These are phyloP conservation scores for Pantelozetes paolii DNA, from an alignment of 2,888 invertebrate genomes.

Conservation along the genomic window DNA sequence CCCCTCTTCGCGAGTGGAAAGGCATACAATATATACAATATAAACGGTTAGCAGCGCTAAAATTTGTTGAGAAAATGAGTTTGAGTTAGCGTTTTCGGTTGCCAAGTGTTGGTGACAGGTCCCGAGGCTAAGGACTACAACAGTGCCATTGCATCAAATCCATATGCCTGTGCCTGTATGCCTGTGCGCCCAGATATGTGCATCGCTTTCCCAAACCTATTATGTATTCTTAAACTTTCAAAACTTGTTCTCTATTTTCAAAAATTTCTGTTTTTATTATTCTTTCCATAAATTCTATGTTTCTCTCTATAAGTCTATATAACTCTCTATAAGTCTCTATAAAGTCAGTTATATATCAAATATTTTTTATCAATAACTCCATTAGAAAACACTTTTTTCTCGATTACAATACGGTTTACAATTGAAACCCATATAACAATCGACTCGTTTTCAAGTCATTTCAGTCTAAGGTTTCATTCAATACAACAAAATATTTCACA, in stretches of 20 bases:
- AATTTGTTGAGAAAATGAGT: constrained; percentile 34
- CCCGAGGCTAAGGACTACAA: constrained; percentile 33
- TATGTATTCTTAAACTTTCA: constrained; percentile 19
- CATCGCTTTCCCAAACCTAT: neutral
- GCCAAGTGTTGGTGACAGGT: constrained; percentile 29
- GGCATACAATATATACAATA: constrained; percentile 14
- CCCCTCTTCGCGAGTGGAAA: constrained; percentile 7
- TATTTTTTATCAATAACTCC: neutral
- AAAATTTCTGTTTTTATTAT: neutral
- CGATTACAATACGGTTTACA: neutral
- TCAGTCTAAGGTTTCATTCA: too few species aligned
- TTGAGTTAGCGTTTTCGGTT: constrained; percentile 27
- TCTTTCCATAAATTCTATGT: constrained; percentile 1
- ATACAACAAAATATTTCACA: too few species aligned
- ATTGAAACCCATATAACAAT: neutral
- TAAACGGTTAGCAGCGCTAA: constrained; percentile 22
- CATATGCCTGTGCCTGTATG: constrained; percentile 5
- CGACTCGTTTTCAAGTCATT: neutral
- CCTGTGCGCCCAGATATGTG: neutral
- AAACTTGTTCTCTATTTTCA: neutral
- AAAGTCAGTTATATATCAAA: neutral
- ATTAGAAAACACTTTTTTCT: neutral
- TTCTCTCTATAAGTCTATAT: constrained; percentile 16
- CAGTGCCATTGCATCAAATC: constrained; percentile 1
- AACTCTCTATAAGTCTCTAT: constrained; percentile 12